Evolutionary conservation across 2,888 invertebrate genomes (phyloP), one percentile per base, ranked within the genome.

Genomic region (Mimas tiliae): DNA sequence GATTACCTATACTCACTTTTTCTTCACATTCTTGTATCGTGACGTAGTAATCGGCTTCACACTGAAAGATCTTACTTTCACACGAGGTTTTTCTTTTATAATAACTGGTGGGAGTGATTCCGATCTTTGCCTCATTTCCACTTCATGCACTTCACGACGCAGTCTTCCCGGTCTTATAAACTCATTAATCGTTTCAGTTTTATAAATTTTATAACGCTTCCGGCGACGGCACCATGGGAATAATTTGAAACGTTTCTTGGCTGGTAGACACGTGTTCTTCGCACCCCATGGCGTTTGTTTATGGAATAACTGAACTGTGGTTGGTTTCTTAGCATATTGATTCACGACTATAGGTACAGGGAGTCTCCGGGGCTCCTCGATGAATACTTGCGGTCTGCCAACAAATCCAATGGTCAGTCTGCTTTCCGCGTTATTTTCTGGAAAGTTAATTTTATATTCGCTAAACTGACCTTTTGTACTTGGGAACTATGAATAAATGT

Each of bases 301-400:
- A 53, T 76, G 65, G 68, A 67, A 34, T 33, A 67, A 8, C 67
- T 72, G 65, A 16, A 68, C 66, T 51, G 70, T 70, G 14, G 68
- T 70, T 12, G 67, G 65, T 53, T 53, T 68, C 38, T 70, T 68
- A 48, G 71, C 74, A 72, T 76, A 77, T 6, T 72, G 73, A 1
- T 73, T 74, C 65, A 83, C 72, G 19, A 73, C 72, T 62, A 84
- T 65, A 2, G 85, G 80, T 3, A 79, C 65, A 14, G 80, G 70
- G 6, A 83, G 69, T 11, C 68, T 71, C 11, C 65, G 74, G 58
- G 80, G 76, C 38, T 81, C 73, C 63, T 80, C 80, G 63, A 82
- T 65, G 65, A 68, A 71, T 2, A 81, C 68, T 64, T 68, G 72
- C 1, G 83, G 82, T 70, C 86, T 87, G 80, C 27, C 65, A 77